Base-by-base conservation (phyloP, 2,797 vertebrate species). In the Botia kubotai region DNA sequence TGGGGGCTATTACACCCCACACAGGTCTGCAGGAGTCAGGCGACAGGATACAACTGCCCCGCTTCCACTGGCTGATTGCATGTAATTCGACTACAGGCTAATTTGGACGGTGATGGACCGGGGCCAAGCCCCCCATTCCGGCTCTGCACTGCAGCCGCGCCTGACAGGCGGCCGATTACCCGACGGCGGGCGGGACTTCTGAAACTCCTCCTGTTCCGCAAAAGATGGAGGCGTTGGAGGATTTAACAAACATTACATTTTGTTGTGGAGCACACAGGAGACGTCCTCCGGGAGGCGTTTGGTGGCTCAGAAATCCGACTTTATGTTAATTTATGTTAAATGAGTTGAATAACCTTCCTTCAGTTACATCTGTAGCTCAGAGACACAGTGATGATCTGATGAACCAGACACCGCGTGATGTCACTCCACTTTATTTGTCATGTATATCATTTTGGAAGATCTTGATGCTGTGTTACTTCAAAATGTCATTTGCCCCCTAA, bases 91-190 rank as follows among this genome's bases (percentile, higher is more conserved):
- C 69, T 71, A 46, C 72, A 81, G 65, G 76, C 58, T 72, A 65
- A 79, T 86, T 81, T 66, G 36, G 77, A 84, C 10, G 43, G 68
- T 8, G 2, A n/a, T 80, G 83, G 86, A 74, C 48, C 7, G 86
- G 55, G 84, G 86, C 86, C 84, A 82, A 60, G 78, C 71, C 83
- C 86, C 84, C 86, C 81, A 58, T 75, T 70, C 73, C 79, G 82
- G 72, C 76, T 74, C 78, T 81, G 83, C 83, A 80, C 46, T 83
- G 85, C 83, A 83, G 86, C 57, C 29, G 72, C 29, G 53, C 72
- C 70, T 83, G 83, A 85, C 79, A 14, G 63, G 57, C 50, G 11
- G 33, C 43, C 74, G 81, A 77, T 72, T 76, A 81, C 39, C 84
- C 79, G 63, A 70, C 75, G 76, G 79, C 63, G 46, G 60, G 76